A percentile compares a stretch with the other conserved stretches of the same genome.
These are phyloP conservation scores for Aethina tumida DNA, from an alignment of 1,140 invertebrate genomes.

Conservation along the genomic window DNA sequence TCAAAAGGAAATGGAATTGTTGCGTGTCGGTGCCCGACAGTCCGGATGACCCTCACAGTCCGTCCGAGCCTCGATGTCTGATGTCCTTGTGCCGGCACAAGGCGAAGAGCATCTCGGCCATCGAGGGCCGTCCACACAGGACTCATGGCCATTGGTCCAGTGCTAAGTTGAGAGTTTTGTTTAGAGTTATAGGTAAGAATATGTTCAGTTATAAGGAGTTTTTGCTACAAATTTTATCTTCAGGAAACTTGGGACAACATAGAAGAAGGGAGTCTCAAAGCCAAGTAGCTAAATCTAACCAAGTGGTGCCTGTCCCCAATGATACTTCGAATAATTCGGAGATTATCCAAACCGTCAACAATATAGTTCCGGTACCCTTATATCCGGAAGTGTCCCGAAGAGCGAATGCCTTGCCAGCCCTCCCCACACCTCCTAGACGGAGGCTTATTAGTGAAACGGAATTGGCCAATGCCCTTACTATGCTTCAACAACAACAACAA, in stretches of 20 bases:
- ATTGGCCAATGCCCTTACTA: slow-evolving; percentile 27
- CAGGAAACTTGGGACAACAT: slow-evolving; percentile 25
- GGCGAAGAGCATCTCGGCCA: slow-evolving; percentile 20
- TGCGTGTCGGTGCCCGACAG: slow-evolving; percentile 44
- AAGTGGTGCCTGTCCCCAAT: slow-evolving; percentile 29
- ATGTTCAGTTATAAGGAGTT: background rate
- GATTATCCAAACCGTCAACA: slow-evolving; percentile 25
- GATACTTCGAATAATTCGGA: slow-evolving; percentile 9
- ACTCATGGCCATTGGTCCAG: slow-evolving; percentile 35
- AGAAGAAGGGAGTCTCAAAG: slow-evolving; percentile 15
- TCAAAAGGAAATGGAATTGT: slow-evolving; percentile 42
- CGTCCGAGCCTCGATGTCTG: slow-evolving; percentile 29
- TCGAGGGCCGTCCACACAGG: slow-evolving; percentile 26
- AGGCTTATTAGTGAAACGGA: slow-evolving; percentile 29
- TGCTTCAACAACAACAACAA: slow-evolving; percentile 28
- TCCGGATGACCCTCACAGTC: slow-evolving; percentile 38
- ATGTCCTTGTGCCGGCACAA: slow-evolving; percentile 33
- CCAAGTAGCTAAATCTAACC: slow-evolving; percentile 27
- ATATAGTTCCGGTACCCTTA: slow-evolving; percentile 24
- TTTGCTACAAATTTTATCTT: slow-evolving; percentile 6
- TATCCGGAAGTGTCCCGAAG: slow-evolving; percentile 20
- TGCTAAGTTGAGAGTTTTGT: slow-evolving; percentile 35
- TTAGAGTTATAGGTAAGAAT: slow-evolving; percentile 29
- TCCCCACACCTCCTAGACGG: slow-evolving; percentile 26
- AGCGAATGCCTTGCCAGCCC: slow-evolving; percentile 20